These are phyloP conservation scores for Drosophila lacteicornis DNA, from an alignment of 1,140 invertebrate genomes.

Conservation along the genomic window DNA sequence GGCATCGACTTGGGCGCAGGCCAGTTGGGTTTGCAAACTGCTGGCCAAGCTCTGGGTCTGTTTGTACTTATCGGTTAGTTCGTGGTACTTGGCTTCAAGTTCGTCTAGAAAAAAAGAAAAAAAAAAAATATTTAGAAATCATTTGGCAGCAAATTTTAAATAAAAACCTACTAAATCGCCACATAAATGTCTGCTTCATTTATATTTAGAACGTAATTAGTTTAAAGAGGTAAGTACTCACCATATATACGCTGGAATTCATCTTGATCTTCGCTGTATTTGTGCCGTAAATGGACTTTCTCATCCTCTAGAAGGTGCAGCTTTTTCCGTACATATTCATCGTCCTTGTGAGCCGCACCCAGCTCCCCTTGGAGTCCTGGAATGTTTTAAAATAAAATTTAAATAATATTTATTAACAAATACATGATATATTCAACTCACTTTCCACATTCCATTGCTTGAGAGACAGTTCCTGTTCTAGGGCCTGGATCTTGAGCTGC, in stretches of 20 bases:
- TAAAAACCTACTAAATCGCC: no score
- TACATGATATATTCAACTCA: constrained; percentile 72
- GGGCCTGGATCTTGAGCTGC: constrained; percentile 86
- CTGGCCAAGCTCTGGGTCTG: constrained; percentile 84
- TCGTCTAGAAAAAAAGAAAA: constrained; percentile 62
- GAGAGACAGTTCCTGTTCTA: constrained; percentile 86
- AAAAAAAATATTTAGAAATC: neutral
- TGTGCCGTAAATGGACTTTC: constrained; percentile 85
- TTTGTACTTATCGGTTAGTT: constrained; percentile 86
- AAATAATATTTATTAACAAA: neutral
- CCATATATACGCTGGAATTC: constrained; percentile 86
- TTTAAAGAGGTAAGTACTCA: constrained; percentile 42
- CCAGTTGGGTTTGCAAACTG: constrained; percentile 74
- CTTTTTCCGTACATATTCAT: constrained; percentile 86
- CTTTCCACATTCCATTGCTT: constrained; percentile 87
- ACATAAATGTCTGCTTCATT: no score
- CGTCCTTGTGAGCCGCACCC: constrained; percentile 86
- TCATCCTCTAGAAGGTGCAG: constrained; percentile 87
- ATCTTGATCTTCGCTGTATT: constrained; percentile 85
- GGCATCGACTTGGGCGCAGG: constrained; percentile 68
- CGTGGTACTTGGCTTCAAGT: constrained; percentile 85
- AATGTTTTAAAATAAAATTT: neutral
- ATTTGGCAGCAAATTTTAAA: neutral
- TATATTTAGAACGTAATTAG: no score
- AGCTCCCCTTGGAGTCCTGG: constrained; percentile 87